Evolutionary conservation across 2,797 vertebrate genomes (phyloP).

Genomic region (Megalops cyprinoides): DNA sequence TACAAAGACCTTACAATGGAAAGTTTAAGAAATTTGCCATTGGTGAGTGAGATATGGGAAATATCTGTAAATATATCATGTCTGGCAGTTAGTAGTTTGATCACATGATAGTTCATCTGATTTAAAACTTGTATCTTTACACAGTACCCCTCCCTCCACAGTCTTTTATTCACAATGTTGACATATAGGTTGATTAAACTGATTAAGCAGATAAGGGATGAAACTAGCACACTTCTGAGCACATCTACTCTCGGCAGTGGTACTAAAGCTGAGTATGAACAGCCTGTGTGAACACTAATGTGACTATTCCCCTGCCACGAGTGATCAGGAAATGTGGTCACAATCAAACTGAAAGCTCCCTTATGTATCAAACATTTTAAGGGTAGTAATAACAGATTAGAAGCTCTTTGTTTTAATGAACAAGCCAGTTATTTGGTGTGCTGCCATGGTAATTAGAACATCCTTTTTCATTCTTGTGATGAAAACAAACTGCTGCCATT

Average conservation of each 20-base stretch:
- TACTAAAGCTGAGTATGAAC: not conserved
- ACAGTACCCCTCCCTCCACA: not conserved
- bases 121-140: not conserved
- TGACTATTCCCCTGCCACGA: not conserved
- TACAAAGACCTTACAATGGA: not conserved
- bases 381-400: not conserved
- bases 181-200: not conserved
- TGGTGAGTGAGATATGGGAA: not conserved
- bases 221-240: not conserved
- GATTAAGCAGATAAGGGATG: not conserved
- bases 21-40: not conserved
- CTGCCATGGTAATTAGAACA: slow-evolving; percentile 18
- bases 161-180: not conserved
- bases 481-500: slow-evolving; percentile 21
- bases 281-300: not conserved
- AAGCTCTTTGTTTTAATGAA: not conserved
- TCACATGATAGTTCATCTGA: not conserved
- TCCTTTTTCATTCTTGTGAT: slow-evolving; percentile 7
- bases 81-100: not conserved
- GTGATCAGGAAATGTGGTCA: slow-evolving; percentile 3
- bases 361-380: not conserved
- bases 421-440: not conserved
- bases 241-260: not conserved
- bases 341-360: not conserved
- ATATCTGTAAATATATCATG: not conserved